Percentiles rank a stretch among this genome's conserved stretches.
Evolutionary conservation across 2,797 vertebrate species (phyloP).

Genomic region (Micropoecilia bifurca): DNA sequence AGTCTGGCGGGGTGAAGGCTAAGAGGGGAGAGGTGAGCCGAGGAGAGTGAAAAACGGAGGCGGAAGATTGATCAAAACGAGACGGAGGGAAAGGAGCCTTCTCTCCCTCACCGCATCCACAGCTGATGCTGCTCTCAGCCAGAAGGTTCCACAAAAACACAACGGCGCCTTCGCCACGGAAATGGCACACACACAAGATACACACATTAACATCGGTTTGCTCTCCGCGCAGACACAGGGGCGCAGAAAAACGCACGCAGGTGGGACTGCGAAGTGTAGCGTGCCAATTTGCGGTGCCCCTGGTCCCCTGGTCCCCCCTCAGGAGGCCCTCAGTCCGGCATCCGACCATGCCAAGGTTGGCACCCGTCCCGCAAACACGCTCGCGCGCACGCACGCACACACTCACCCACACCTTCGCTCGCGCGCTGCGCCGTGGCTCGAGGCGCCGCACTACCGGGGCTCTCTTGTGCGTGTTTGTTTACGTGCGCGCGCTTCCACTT

Average conservation of each 20-base stretch:
- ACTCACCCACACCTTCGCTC: slow-evolving; percentile 32
- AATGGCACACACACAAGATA: slow-evolving; percentile 21
- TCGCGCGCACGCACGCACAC: slow-evolving; percentile 8
- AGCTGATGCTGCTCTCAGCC: slow-evolving; percentile 68
- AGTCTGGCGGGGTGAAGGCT: slow-evolving; percentile 16
- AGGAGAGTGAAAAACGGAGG: slow-evolving; percentile 20
- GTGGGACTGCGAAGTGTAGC: slow-evolving; percentile 70
- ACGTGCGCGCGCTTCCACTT: slow-evolving; percentile 48
- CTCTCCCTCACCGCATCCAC: slow-evolving; percentile 32
- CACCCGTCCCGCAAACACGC: slow-evolving; percentile 67
- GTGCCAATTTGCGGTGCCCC: slow-evolving; percentile 79
- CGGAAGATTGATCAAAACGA: slow-evolving; percentile 24
- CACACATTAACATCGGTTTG: slow-evolving; percentile 39
- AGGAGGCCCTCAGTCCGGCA: slow-evolving; percentile 67
- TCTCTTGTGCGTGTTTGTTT: slow-evolving; percentile 28
- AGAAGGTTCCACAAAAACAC: slow-evolving; percentile 57
- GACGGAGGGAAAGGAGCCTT: slow-evolving; percentile 32
- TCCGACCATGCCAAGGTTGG: slow-evolving; percentile 76
- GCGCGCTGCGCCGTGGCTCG: slow-evolving; percentile 44
- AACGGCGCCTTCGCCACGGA: slow-evolving; percentile 39
- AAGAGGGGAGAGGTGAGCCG: slow-evolving; percentile 1
- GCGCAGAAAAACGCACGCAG: slow-evolving; percentile 66
- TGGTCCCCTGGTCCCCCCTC: slow-evolving; percentile 77
- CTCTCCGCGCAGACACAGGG: slow-evolving; percentile 45
- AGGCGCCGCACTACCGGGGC: slow-evolving; percentile 48